Evolutionary conservation across 2,797 vertebrate species (phyloP), one percentile per base, ranked within the genome.

Genomic region (Chelonia mydas): DNA sequence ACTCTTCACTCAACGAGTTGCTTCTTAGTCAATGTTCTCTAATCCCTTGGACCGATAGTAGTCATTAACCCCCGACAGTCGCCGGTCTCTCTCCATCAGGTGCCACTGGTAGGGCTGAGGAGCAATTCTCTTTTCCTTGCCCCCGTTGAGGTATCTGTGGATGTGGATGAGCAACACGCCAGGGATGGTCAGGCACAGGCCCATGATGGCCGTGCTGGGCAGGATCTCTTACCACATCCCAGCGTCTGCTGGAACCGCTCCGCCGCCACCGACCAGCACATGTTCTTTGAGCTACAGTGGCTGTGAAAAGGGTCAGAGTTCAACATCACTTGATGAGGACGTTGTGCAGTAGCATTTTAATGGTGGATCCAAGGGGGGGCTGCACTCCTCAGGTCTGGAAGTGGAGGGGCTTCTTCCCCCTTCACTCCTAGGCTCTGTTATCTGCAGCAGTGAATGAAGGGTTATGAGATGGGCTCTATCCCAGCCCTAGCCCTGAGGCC

Each of bases 201-300:
- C 98, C 99, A 99, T 99, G 55, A 99, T 0, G 65, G 94, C 98
- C 28, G 99, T 55, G 0, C 98, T 96, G 0, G 99, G 99, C 25
- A 99, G 86, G 81, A 99, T 99, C 97, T 99, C 99, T 96, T 99
- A 99, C 99, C 99, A 99, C 99, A 99, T 99, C 86, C 3, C 88
- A 27, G 28, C 28, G 17, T 0, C 11, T 3, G 11, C 17, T 3
- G 28, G 1, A 2, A 3, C 27, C 1, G 13, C 33, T 15, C 59
- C 25, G 16, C n/a, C 16, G 1, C 15, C 6, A 13, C 13, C 55
- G 21, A 33, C 45, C 28, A 41, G 41, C 41, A 41, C 41, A 8
- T 54, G 53, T 54, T 54, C 21, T 54, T 54, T 54, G 17, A 54
- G 53, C 53, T 54, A 54, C 19, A 54, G 53, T 25, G 25, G 25